Conservation (phyloP, 1,140 invertebrate species). For the Saccostrea glomerata region DNA sequence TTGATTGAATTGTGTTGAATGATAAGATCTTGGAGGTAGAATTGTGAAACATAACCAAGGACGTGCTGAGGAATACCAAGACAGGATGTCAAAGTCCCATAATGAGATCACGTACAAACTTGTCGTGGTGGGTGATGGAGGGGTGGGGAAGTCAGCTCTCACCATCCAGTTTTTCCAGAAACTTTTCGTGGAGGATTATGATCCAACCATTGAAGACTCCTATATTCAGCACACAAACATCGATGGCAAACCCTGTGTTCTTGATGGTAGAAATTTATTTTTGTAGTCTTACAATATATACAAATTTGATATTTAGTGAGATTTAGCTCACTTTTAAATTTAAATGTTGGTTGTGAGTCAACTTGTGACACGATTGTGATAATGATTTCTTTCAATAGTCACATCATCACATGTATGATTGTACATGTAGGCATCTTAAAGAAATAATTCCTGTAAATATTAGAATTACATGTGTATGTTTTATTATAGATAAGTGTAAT, state of each 20-base stretch:
- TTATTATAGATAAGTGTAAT: too few species aligned
- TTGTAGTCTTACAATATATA: not conserved
- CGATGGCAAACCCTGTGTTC: slow-evolving; percentile 93
- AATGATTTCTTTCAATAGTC: too few species aligned
- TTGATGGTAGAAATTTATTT: slow-evolving; percentile 87
- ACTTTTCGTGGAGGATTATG: slow-evolving; percentile 99
- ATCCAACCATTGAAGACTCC: slow-evolving; percentile 99
- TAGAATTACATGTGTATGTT: too few species aligned
- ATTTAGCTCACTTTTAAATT: too few species aligned
- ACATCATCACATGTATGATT: too few species aligned
- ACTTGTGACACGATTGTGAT: too few species aligned
- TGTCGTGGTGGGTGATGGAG: slow-evolving; percentile 93
- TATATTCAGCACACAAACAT: slow-evolving; percentile 98
- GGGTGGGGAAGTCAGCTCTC: slow-evolving; percentile 93
- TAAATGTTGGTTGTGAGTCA: too few species aligned
- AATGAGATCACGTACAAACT: slow-evolving; percentile 91
- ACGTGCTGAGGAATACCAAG: slow-evolving; percentile 9
- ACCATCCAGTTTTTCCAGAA: slow-evolving; percentile 99
- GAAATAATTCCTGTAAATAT: too few species aligned
- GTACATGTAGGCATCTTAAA: too few species aligned
- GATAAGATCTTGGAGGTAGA: not conserved
- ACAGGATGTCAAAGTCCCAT: slow-evolving; percentile 79
- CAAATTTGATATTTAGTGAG: not conserved
- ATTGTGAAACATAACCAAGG: not conserved
- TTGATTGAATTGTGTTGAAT: not conserved